Conservation (phyloP, 2,888 invertebrate genomes). For the Morpho deidamia region DNA sequence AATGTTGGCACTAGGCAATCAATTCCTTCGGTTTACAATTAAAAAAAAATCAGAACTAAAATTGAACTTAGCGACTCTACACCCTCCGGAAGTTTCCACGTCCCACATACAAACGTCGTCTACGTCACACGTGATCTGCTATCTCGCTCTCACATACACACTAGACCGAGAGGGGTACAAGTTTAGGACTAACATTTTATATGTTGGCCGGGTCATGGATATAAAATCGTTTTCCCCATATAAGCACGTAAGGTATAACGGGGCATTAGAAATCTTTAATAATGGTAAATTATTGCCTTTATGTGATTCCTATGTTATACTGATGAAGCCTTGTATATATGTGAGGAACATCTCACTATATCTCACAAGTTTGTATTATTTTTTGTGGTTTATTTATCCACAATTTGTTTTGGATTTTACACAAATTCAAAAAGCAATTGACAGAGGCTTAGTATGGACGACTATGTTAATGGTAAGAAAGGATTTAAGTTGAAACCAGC, state of each 20-base stretch:
- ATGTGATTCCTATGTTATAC: constrained; percentile 38
- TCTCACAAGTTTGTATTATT: no score
- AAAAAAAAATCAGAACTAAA: no score
- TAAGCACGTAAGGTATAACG: constrained; percentile 43
- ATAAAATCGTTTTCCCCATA: constrained; percentile 73
- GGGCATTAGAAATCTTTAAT: constrained; percentile 64
- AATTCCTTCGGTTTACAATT: no score
- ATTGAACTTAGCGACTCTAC: constrained; percentile 36
- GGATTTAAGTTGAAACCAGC: no score
- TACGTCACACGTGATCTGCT: constrained; percentile 63
- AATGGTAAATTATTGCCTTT: constrained; percentile 62
- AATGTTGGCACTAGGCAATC: no score
- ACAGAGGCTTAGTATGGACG: no score
- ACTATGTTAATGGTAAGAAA: no score
- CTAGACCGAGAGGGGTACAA: constrained; percentile 46
- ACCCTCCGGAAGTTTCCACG: constrained; percentile 37
- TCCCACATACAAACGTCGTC: constrained; percentile 51
- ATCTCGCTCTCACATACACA: constrained; percentile 44
- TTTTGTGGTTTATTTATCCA: no score
- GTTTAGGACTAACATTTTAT: constrained; percentile 78
- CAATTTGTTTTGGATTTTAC: no score
- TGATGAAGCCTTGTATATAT: background rate
- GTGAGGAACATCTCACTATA: background rate
- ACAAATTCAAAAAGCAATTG: no score
- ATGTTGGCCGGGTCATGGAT: constrained; percentile 78